Evolutionary conservation across 2,888 invertebrate species (phyloP), one percentile per base, ranked within the genome.

Genomic region (Brachyptera putata): DNA sequence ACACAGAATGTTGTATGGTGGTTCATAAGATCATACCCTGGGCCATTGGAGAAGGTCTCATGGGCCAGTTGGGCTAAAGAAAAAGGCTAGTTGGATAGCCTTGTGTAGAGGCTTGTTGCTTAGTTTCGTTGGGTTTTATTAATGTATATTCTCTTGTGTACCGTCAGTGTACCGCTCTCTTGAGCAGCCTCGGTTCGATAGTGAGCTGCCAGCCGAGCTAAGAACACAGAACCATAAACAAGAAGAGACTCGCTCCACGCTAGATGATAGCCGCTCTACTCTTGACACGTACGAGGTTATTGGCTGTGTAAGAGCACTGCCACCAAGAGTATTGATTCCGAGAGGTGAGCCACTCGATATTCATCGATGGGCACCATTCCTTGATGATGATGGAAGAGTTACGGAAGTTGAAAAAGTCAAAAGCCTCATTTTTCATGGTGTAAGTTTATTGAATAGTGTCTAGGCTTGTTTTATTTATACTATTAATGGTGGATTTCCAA

Each of bases 361-460:
- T 61, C 84, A 86, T 63, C 89, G 91, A 69, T 98, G 96, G 96
- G 79, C 84, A 7, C 84, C 84, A 57, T 84, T 87, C 68, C 85
- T 89, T 72, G 89, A 91, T 70, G 75, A 83, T 1, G 87, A 91
- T 63, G 96, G 96, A 1, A 80, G 87, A 71, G 83, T 97, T 37
- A 82, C 79, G 46, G 86, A 95, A 71, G 81, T 87, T 0, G 87
- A 88, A 7, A 83, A 85, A 5, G 81, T 96, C 1, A 91, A 87
- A 73, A 84, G 89, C 69, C 84, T 91, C 49, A 90, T 99, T 70
- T 98, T 96, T 74, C 85, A 89, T 77, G 97, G 97, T 70, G 93
- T 91, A 73, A 77, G 83, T 50, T 9, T 30, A 30, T 11, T 30
- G 11, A 30, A 30, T 7, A 7, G 30, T n/a, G n/a, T n/a, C n/a